Base-by-base conservation (phyloP, 2,797 vertebrate species). In the Paratrypauchen microcephalus region DNA sequence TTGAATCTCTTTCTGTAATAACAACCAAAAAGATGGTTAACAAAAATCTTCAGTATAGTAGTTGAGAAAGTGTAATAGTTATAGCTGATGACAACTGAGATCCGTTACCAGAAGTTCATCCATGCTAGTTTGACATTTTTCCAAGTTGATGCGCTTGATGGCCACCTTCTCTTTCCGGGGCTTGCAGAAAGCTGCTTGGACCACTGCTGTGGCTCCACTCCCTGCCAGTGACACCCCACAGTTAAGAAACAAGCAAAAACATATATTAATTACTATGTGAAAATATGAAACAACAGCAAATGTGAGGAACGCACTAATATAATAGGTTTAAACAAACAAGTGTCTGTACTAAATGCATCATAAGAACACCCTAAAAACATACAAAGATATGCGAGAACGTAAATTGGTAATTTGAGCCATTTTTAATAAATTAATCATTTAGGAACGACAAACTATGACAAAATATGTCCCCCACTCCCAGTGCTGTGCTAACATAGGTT, bases 51-150 rank as follows among this genome's bases (percentile, higher is more conserved):
- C 19, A 21, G 19, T n/a, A 52, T 9, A 52, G 50, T 21, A 21
- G 19, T 3, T 52, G 18, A 61, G 32, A 39, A 36, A 39, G 7
- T 61, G 26, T 59, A 39, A 16, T 36, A 4, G 9, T 15, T 39
- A 8, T 2, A 61, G 28, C 15, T 61, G 26, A n/a, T n/a, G 47
- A 52, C 12, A 1, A 9, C 2, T 52, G 12, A 69, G 8, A 57
- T 8, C 5, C 58, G 47, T 61, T 91, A 99, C 97, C 97, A 98
- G 88, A 59, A 99, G 97, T 73, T 99, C 98, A 68, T 99, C 97
- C 97, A 99, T 99, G 94, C 97, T 99, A 0, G 98, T 99, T 79
- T 99, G 98, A 93, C 98, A 99, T 86, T 99, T 99, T 84, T 99
- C 98, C 65, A 99, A 94, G 80, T 99, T 99, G 88, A 99, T 99